A percentile compares a stretch with the other conserved stretches of the same genome.
These are phyloP conservation scores for Drosophila parabipectinata DNA, from an alignment of 1,140 invertebrate genomes.

Conservation along the genomic window DNA sequence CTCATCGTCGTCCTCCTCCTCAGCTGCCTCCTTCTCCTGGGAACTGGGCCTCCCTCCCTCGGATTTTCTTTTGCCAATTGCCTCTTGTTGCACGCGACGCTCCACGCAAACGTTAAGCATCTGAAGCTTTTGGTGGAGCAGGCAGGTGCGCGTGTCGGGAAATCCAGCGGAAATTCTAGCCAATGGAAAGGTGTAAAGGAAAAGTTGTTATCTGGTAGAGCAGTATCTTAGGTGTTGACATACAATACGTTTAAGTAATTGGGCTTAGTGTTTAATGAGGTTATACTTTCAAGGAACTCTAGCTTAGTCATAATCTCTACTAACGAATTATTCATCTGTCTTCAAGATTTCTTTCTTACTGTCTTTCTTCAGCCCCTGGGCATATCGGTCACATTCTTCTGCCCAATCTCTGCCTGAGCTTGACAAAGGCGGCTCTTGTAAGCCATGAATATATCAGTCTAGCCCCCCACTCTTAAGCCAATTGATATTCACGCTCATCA, in stretches of 20 bases:
- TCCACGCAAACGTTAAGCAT: slow-evolving; percentile 98
- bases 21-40: slow-evolving; percentile 60
- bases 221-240: slow-evolving; percentile 3
- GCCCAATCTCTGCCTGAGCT: slow-evolving; percentile 35
- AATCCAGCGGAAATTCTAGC: slow-evolving; percentile 90
- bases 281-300: slow-evolving; percentile 1
- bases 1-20: slow-evolving; percentile 90
- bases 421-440: slow-evolving; percentile 24
- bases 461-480: not conserved
- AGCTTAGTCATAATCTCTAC: not conserved
- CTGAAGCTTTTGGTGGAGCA: slow-evolving; percentile 98
- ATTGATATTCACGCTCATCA: slow-evolving; percentile 63
- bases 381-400: slow-evolving; percentile 33
- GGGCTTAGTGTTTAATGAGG: not conserved
- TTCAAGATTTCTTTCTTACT: not conserved
- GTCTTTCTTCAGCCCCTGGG: no score
- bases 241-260: slow-evolving; percentile 23
- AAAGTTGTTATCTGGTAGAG: not conserved
- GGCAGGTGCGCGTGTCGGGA: slow-evolving; percentile 93
- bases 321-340: not conserved
- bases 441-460: slow-evolving; percentile 36
- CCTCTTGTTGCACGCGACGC: slow-evolving; percentile 88
- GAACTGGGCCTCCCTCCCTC: slow-evolving; percentile 15
- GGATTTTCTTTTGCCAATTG: slow-evolving; percentile 50
- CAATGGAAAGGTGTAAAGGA: slow-evolving; percentile 9